phyloP scores from a whole-genome alignment of 2,113 vertebrate genomes.

The Trematomus loennbergii region DNA sequence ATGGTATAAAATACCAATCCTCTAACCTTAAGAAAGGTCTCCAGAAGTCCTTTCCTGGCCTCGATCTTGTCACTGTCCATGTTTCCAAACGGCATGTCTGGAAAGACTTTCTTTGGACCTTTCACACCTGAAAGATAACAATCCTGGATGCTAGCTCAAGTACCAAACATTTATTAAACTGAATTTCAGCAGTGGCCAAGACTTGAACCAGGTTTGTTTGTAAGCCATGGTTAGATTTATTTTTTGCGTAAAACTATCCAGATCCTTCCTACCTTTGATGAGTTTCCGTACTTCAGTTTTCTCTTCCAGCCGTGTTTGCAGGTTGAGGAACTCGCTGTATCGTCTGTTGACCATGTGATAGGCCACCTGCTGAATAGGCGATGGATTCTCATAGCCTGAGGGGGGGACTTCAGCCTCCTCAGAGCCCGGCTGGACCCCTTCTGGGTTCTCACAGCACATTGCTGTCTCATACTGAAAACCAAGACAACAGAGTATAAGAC shows the following conservation, averaged over 20 bases:
- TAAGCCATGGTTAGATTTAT: too few species aligned
- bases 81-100: slow-evolving; percentile 97
- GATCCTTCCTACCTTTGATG: slow-evolving; percentile 86
- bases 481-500: neutral
- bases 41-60: slow-evolving; percentile 93
- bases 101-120: slow-evolving; percentile 98
- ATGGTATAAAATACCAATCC: neutral
- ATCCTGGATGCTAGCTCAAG: neutral
- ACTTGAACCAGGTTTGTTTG: neutral
- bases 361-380: slow-evolving; percentile 88
- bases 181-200: neutral
- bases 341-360: slow-evolving; percentile 97
- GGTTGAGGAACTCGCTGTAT: slow-evolving; percentile 98
- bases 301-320: slow-evolving; percentile 96
- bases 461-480: slow-evolving; percentile 92
- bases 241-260: too few species aligned
- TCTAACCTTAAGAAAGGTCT: slow-evolving; percentile 93
- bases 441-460: slow-evolving; percentile 84
- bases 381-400: slow-evolving; percentile 44
- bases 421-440: slow-evolving; percentile 44
- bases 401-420: slow-evolving; percentile 52
- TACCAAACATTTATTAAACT: neutral
- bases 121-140: slow-evolving; percentile 88
- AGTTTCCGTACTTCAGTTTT: slow-evolving; percentile 92
- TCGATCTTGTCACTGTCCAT: slow-evolving; percentile 99